Evolutionary conservation across 1,140 invertebrate genomes (phyloP), one percentile per base, ranked within the genome.

Genomic region (Cotesia glomerata): DNA sequence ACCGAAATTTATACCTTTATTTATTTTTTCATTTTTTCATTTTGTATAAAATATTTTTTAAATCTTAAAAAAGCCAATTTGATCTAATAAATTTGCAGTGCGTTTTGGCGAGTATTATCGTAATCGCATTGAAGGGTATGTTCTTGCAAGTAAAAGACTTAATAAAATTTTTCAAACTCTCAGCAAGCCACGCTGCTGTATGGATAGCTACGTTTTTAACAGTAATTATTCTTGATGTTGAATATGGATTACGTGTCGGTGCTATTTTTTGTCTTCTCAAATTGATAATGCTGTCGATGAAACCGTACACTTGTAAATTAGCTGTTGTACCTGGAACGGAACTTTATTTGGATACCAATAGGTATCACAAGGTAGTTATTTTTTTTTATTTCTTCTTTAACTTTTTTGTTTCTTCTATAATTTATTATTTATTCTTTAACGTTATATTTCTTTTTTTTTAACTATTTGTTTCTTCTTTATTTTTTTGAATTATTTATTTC

Each of bases 71-170:
- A n/a, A n/a, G n/a, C n/a, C n/a, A n/a, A n/a, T n/a, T n/a, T n/a
- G n/a, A n/a, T n/a, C n/a, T n/a, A n/a, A n/a, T n/a, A n/a, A n/a
- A 3, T 13, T 18, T 62, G 5, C 84, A 95, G 92, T 92, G 91
- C 84, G 91, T 97, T 65, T 83, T 98, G 71, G 94, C 96, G 9
- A 91, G 94, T 71, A 95, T 98, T 66, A 97, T 98, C 76, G 90
- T 98, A 3, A 94, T 98, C 0, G 95, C 96, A 0, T 85, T 98
- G 1, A 96, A 96, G 85, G 93, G 94, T 11, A 94, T 97, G 92
- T 92, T 98, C 75, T 86, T 93, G 78, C 95, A 98, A 87, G 89
- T 93, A 58, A 88, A 87, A 73, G 93, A 97, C 54, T 88, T 97
- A 1, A 84, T 81, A 26, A 88, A 88, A 70, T 93, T 93, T 73